Evolutionary conservation across 2,888 invertebrate species (phyloP), one percentile per base, ranked within the genome.

Genomic region (Lasiommata megera): DNA sequence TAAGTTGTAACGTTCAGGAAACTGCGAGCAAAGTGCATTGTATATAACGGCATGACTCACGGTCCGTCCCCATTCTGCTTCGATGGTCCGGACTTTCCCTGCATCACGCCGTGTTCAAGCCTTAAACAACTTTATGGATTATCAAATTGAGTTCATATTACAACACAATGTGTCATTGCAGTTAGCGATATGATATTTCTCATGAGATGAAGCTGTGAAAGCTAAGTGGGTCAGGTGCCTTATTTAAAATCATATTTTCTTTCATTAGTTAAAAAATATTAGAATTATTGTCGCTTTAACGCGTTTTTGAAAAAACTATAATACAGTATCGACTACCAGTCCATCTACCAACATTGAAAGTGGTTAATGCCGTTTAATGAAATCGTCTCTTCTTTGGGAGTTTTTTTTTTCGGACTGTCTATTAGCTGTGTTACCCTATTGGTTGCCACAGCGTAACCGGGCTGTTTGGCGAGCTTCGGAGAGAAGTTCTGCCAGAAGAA

Each of bases 51-150:
- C 48, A 54, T 67, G 66, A 66, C 50, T 63, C 69, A 68, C 64
- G 53, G 58, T 55, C 52, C 64, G 80, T 55, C 69, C 79, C 66
- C 77, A 77, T 80, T 81, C 67, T 75, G 74, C 71, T 74, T 73
- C 65, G 71, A 63, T 72, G 72, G 67, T 61, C 61, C 66, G 67
- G 62, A 76, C 80, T 81, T 81, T 81, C 80, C 77, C 80, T 63
- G 51, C 46, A 46, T 28, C 12, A 37, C 18, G 31, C 43, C 12
- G 28, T 54, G 29, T 34, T 47, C 40, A 51, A 40, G 46, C 41
- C 52, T 50, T 46, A 58, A 56, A 36, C 41, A 46, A 51, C 36
- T 54, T 38, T 58, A 46, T 28, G 6, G 8, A 41, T 48, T 29
- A 36, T n/a, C n/a, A 3, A 53, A 48, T 50, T 48, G 43, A 50